Percentiles rank a stretch among this genome's conserved stretches.
Evolutionary conservation across 2,797 vertebrate species (phyloP).

Genomic region (Cheirogaleus major): DNA sequence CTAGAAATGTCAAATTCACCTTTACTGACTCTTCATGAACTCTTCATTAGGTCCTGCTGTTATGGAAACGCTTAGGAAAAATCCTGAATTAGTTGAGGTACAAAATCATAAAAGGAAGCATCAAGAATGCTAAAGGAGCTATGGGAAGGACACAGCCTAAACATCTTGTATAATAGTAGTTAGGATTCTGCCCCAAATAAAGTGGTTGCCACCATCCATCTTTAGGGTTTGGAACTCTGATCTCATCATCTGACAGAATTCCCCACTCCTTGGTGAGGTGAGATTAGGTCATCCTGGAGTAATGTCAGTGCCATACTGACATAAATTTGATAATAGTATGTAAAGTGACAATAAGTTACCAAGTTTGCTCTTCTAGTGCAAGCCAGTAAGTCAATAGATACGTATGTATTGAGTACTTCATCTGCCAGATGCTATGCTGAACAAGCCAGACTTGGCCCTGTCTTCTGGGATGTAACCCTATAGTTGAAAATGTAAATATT

Average conservation of each 20-base stretch:
- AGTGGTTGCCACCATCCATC: background rate
- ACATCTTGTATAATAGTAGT: background rate
- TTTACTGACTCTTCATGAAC: background rate
- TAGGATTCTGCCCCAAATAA: background rate
- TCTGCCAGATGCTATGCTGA: background rate
- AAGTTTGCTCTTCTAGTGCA: background rate
- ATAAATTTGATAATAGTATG: background rate
- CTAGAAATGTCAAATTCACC: background rate
- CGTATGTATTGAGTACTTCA: background rate
- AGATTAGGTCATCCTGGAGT: background rate
- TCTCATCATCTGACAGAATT: background rate
- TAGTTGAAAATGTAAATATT: background rate
- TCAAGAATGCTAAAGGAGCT: background rate
- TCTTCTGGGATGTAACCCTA: background rate
- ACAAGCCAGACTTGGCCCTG: background rate
- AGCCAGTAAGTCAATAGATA: background rate
- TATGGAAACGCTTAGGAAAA: background rate
- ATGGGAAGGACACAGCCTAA: background rate
- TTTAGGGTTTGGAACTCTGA: background rate
- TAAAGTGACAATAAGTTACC: background rate
- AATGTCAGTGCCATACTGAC: fast-evolving
- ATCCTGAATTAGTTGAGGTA: background rate
- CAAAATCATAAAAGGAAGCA: background rate
- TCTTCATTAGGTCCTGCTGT: background rate
- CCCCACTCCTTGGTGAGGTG: background rate